phyloP scores from a whole-genome alignment of 2,113 vertebrate species.

The Cyphomyrus discorhynchus region DNA sequence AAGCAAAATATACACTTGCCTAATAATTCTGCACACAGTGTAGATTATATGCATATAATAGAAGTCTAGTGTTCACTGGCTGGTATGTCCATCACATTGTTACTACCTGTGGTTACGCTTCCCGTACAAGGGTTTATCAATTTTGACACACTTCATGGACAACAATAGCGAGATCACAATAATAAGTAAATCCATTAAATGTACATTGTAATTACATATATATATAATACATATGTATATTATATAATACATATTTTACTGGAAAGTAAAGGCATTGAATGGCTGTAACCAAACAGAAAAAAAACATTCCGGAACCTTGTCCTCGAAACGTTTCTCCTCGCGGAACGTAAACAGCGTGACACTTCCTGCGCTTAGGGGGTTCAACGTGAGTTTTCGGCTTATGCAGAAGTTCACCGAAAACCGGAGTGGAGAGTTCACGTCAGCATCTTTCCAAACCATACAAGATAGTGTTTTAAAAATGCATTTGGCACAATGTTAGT shows the following conservation, averaged over 20 bases:
- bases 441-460: neutral
- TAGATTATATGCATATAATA: neutral
- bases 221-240: neutral
- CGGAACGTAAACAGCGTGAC: neutral
- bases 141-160: neutral
- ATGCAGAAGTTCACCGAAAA: neutral
- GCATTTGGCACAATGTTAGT: neutral
- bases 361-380: neutral
- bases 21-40: neutral
- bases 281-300: neutral
- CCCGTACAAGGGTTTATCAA: neutral
- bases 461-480: neutral
- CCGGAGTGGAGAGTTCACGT: neutral
- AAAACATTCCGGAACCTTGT: neutral
- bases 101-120: neutral
- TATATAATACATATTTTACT: neutral
- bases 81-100: neutral
- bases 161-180: neutral
- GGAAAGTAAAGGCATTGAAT: neutral
- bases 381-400: neutral
- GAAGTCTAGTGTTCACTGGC: neutral
- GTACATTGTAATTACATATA: neutral
- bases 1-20: too few species aligned
- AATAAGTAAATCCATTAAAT: neutral
- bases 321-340: neutral